Evolutionary conservation across 2,113 vertebrate species (phyloP), one percentile per base, ranked within the genome.

Genomic region (Arvicanthis niloticus): DNA sequence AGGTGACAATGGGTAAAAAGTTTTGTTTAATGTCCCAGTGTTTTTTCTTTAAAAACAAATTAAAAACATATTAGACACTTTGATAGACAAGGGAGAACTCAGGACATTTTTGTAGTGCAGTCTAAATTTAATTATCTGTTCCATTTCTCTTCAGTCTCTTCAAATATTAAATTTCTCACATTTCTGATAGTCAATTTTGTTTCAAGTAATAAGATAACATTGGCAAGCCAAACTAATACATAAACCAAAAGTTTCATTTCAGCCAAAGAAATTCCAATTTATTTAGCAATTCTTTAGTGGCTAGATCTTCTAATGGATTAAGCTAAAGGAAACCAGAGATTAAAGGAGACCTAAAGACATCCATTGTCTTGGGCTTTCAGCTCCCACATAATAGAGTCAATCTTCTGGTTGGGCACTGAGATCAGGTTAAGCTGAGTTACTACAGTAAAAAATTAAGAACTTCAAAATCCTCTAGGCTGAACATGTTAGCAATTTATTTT

Each of bases 121-220:
- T 62, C 62, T 81, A 75, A 89, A 67, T 62, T 87, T 88, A 78
- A 96, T 96, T 67, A 93, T 72, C 77, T 86, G 70, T 56, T 91
- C 67, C 72, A 76, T 94, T 96, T 92, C 84, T 95, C 84, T 31
- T 37, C 31, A 60, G 12, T 31, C 17, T 34, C 65, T 84, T 76
- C 82, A 91, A 94, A 95, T 93, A 96, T 96, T 93, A 88, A 87
- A 93, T 95, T 89, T 96, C 73, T 95, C 60, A 65, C 92, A 89
- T 93, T 95, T 88, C 94, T 96, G 78, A 75, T 89, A 81, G 88
- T 78, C 76, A 58, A 26, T 91, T 96, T 67, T 88, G 60, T 56
- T 90, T 93, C 37, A 1, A 42, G 40, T 88, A 95, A 88, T 87
- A 88, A 93, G 68, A 84, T 84, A 68, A 73, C 24, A 26, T 78